phyloP scores from a whole-genome alignment of 2,113 vertebrate genomes.

The Xiphorhynchus elegans region DNA sequence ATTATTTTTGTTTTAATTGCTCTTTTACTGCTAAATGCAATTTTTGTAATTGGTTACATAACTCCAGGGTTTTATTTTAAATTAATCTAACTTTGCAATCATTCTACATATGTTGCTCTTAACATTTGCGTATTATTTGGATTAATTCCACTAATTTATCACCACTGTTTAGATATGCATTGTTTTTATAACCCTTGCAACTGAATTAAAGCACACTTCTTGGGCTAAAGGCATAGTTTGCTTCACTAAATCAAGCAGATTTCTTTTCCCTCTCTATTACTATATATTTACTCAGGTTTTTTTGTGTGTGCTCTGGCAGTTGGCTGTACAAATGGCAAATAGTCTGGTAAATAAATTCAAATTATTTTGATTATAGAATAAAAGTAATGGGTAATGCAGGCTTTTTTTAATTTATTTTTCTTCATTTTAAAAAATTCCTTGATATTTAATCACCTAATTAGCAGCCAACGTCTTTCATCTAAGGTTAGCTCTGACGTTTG shows the following conservation, averaged over 20 bases:
- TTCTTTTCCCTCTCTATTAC: neutral
- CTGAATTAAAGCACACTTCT: conserved; percentile 21
- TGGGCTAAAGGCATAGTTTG: conserved; percentile 27
- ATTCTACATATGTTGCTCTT: conserved; percentile 20
- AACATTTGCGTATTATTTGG: conserved; percentile 44
- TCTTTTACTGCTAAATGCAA: conserved; percentile 32
- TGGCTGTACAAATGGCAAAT: neutral
- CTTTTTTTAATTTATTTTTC: neutral
- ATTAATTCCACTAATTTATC: conserved; percentile 55
- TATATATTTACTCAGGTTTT: neutral
- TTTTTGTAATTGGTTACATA: conserved; percentile 59
- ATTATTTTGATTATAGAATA: neutral
- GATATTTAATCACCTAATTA: neutral
- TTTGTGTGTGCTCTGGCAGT: neutral
- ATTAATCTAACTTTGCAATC: conserved; percentile 40
- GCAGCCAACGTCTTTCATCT: neutral
- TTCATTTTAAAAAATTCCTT: neutral
- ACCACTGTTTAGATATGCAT: conserved; percentile 18
- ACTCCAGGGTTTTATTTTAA: conserved; percentile 53
- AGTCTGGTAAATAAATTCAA: neutral
- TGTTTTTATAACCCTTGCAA: conserved; percentile 6
- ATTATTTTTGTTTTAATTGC: neutral
- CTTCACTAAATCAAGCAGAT: conserved; percentile 17
- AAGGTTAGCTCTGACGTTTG: neutral
- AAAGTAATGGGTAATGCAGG: neutral